Conservation (phyloP, 92 coral and sea anemone genomes). For the Porites lobata region DNA sequence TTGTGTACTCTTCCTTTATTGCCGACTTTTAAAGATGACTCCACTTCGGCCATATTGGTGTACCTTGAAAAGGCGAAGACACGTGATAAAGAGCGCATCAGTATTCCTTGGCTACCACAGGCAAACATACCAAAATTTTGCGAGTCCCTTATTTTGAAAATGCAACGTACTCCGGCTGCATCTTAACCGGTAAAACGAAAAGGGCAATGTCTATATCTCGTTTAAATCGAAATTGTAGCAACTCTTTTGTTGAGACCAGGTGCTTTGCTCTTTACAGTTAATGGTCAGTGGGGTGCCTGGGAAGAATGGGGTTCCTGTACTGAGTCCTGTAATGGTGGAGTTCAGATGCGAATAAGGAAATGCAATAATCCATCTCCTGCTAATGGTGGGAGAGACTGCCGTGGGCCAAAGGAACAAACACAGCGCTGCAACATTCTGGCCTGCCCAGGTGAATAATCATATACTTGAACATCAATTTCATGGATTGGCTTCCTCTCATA, state of each 20-base stretch:
- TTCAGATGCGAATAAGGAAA: constrained; percentile 12
- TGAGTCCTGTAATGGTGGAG: constrained; percentile 42
- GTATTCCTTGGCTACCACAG: no score
- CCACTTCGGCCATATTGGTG: no score
- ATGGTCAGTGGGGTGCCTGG: constrained; percentile 45
- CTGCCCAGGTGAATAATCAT: constrained; percentile 29
- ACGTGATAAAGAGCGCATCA: no score
- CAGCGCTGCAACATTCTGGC: constrained; percentile 21
- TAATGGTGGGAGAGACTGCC: constrained; percentile 30
- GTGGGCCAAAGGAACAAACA: constrained; percentile 18
- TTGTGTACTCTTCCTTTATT: not conserved
- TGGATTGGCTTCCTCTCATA: not conserved
- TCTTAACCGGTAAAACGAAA: no score
- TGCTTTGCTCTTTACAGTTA: not conserved
- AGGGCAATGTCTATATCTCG: no score
- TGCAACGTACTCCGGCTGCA: no score
- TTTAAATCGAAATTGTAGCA: no score
- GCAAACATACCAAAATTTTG: no score
- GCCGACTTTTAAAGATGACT: no score
- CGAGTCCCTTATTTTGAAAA: no score
- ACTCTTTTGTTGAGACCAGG: not conserved
- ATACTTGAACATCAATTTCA: not conserved
- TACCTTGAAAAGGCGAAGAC: no score
- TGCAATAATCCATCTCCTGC: constrained; percentile 40
- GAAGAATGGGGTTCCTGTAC: constrained; percentile 37